phyloP scores from a whole-genome alignment of 2,797 vertebrate genomes.

The Xiphophorus birchmanni region DNA sequence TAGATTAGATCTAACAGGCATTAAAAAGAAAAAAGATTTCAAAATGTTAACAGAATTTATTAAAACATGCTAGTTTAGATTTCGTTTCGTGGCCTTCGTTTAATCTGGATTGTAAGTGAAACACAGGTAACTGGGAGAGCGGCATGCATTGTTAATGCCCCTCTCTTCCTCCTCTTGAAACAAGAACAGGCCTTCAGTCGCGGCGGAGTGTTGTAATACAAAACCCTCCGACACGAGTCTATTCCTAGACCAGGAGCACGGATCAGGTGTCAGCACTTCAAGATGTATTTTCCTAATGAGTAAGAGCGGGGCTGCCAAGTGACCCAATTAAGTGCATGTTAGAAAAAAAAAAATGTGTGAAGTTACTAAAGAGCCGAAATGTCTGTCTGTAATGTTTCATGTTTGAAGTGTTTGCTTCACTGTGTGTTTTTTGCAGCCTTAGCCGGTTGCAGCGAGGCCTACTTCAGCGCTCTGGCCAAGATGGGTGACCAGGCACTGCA shows the following conservation, averaged over 20 bases:
- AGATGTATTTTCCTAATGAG: constrained; percentile 19
- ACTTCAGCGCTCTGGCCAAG: constrained; percentile 91
- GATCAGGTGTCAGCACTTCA: constrained; percentile 47
- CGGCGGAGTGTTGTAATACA: constrained; percentile 44
- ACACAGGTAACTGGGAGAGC: constrained; percentile 30
- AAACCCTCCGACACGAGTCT: constrained; percentile 37
- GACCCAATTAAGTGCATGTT: constrained; percentile 8
- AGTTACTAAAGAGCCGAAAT: background rate
- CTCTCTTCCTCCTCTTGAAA: constrained; percentile 39
- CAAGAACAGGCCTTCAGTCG: constrained; percentile 36
- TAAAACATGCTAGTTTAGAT: background rate
- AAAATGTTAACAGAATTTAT: background rate
- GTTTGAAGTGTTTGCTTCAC: background rate
- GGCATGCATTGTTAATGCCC: constrained; percentile 53
- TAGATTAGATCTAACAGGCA: background rate
- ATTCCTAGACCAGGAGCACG: constrained; percentile 47
- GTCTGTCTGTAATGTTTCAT: background rate
- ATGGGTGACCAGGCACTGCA: constrained; percentile 92
- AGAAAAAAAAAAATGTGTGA: background rate
- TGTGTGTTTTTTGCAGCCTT: constrained; percentile 76
- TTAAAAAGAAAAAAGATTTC: background rate
- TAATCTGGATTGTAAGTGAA: constrained; percentile 11
- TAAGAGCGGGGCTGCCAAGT: constrained; percentile 11
- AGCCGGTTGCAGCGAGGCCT: constrained; percentile 88
- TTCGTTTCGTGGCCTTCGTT: background rate